Base-by-base conservation (phyloP, 1,140 invertebrate genomes). In the Ostrea edulis region DNA sequence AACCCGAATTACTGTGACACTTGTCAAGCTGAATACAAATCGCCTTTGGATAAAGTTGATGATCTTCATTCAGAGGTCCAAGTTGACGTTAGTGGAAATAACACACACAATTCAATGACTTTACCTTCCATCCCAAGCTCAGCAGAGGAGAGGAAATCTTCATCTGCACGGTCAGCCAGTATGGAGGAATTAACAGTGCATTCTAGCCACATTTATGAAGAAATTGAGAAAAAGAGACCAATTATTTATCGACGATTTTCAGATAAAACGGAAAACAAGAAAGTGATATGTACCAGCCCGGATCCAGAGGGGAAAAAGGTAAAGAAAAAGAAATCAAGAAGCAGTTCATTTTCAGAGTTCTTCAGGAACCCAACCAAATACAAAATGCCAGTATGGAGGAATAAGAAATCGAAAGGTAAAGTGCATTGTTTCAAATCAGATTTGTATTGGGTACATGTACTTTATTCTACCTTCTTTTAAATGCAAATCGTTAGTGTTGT, bases 161-260 rank as follows among this genome's bases (percentile, higher is more conserved):
- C 68, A 7, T 11, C 25, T 77, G 68, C 68, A 14, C 68, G 68
- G 11, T 77, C 68, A 77, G 68, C 68, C 8, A 77, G 68, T 35
- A 77, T 77, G 68, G 68, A 77, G 68, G 68, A 77, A 29, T 35
- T 77, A 14, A 77, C 68, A 4, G 29, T 77, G 2, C 68, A 77
- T 77, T 77, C 68, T 77, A 77, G 68, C 35, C 82, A 83, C 53
- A 54, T 83, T 52, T 83, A 83, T 51, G 82, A 83, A 53, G 82
- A 83, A 83, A 83, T 83, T 52, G 82, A 83, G 53, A 83, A 83
- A 52, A 83, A 83, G 53, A 52, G 51, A 52, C 82, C 82, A 3
- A 52, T 83, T 54, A 83, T 83, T 11, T 83, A 83, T 83, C 35
- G 82, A 54, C 12, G 82, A 52, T 83, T 83, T 83, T 83, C 82